Percentiles rank a stretch among this genome's conserved stretches.
Conservation (phyloP, 2,888 invertebrate species). For the Aleiodes testaceus region DNA sequence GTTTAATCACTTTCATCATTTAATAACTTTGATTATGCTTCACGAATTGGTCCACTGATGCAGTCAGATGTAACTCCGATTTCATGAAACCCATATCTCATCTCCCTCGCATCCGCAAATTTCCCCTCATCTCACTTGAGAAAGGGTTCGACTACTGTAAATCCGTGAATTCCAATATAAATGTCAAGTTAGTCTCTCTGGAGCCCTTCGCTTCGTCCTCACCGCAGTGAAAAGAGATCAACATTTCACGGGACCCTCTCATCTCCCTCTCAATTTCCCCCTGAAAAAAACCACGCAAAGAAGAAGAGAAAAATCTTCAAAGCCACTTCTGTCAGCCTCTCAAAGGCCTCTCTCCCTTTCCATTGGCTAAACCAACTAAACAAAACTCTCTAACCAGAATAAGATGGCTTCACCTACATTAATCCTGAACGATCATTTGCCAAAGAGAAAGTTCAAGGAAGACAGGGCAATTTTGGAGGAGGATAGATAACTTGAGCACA, state of each 20-base stretch:
- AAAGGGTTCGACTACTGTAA: constrained; percentile 60
- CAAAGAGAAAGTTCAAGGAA: constrained; percentile 62
- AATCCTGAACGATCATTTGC: constrained; percentile 55
- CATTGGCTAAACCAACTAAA: constrained; percentile 4
- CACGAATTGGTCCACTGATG: no score
- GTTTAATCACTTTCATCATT: constrained; percentile 4
- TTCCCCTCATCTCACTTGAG: constrained; percentile 16
- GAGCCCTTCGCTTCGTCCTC: constrained; percentile 57
- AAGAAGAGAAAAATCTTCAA: constrained; percentile 48
- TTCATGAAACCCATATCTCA: background rate
- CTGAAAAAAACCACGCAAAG: background rate
- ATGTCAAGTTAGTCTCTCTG: constrained; percentile 70
- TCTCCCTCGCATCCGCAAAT: no score
- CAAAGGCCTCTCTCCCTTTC: constrained; percentile 44
- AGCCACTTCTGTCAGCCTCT: constrained; percentile 38
- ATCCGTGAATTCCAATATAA: constrained; percentile 72
- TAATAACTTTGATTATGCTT: no score
- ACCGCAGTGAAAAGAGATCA: constrained; percentile 35
- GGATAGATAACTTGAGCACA: constrained; percentile 40
- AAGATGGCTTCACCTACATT: constrained; percentile 42
- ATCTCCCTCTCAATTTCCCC: constrained; percentile 37
- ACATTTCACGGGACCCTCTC: constrained; percentile 38
- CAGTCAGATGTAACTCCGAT: background rate
- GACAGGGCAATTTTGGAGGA: constrained; percentile 65
- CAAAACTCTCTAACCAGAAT: constrained; percentile 31